A percentile compares a stretch with the other conserved stretches of the same genome.
Conservation (phyloP, 2,113 vertebrate genomes). For the Chamaea fasciata region DNA sequence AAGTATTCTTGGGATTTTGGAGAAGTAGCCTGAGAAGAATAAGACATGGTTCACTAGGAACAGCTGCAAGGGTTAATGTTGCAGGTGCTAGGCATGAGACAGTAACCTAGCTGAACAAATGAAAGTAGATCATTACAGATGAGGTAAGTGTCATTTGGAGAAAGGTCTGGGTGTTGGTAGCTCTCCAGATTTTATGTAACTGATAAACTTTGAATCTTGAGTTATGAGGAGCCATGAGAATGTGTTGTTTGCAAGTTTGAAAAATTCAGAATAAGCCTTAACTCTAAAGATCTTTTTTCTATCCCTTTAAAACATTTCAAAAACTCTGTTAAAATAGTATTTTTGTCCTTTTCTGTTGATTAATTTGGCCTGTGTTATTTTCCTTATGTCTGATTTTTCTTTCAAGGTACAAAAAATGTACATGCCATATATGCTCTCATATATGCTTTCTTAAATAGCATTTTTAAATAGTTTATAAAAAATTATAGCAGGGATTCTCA, state of each 20-base stretch:
- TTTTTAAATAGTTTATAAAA: not conserved
- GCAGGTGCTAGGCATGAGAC: not conserved
- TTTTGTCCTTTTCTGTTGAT: not conserved
- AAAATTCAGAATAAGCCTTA: not conserved
- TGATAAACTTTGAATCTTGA: not conserved
- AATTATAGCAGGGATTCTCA: not conserved
- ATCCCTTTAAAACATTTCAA: not conserved
- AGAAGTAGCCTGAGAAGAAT: not conserved
- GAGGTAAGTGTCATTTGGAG: constrained; percentile 1
- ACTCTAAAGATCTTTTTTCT: not conserved
- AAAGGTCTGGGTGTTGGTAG: not conserved
- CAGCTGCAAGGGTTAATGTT: not conserved
- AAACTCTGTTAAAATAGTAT: not conserved
- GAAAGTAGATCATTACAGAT: not conserved
- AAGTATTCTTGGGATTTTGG: not conserved
- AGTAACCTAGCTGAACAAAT: constrained; percentile 4
- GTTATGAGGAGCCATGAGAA: not conserved
- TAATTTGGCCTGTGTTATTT: not conserved
- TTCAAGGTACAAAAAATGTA: not conserved
- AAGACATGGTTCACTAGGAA: not conserved
- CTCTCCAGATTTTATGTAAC: not conserved
- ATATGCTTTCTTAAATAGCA: not conserved
- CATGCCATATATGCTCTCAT: not conserved
- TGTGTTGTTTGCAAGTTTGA: not conserved
- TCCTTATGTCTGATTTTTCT: not conserved